Conservation (phyloP, 2,113 vertebrate genomes). For the Vireo altiloquus region DNA sequence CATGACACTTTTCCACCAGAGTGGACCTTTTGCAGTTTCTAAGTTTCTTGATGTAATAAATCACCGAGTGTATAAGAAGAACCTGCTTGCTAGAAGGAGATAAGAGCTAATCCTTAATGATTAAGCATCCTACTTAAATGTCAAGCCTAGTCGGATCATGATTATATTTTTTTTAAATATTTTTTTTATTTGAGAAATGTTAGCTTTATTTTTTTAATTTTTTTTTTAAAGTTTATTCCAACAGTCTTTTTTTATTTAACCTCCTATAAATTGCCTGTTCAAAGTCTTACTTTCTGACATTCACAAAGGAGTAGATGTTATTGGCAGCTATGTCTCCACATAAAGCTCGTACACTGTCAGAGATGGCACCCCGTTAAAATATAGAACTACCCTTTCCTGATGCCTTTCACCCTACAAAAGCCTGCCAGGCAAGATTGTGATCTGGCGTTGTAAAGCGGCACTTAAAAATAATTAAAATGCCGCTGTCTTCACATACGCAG, state of each 20-base stretch:
- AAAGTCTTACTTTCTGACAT: constrained; percentile 41
- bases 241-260: constrained; percentile 28
- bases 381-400: not conserved
- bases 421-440: not conserved
- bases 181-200: constrained; percentile 69
- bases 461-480: constrained; percentile 37
- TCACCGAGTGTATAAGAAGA: constrained; percentile 81
- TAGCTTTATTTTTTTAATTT: constrained; percentile 53
- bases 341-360: constrained; percentile 15
- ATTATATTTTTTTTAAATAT: constrained; percentile 69
- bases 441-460: constrained; percentile 9
- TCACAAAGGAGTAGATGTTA: constrained; percentile 54
- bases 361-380: constrained; percentile 13
- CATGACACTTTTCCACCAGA: constrained; percentile 80
- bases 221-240: not conserved
- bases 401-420: not conserved
- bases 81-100: constrained; percentile 83
- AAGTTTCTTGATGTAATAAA: constrained; percentile 83
- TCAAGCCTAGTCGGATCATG: constrained; percentile 81
- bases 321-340: constrained; percentile 16
- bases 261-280: constrained; percentile 51
- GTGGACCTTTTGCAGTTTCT: constrained; percentile 77
- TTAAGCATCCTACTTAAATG: constrained; percentile 80
- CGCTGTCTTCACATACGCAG: constrained; percentile 32
- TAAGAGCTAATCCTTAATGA: constrained; percentile 80